Evolutionary conservation across 2,888 invertebrate genomes (phyloP).

Genomic region (Diogma glabrata): DNA sequence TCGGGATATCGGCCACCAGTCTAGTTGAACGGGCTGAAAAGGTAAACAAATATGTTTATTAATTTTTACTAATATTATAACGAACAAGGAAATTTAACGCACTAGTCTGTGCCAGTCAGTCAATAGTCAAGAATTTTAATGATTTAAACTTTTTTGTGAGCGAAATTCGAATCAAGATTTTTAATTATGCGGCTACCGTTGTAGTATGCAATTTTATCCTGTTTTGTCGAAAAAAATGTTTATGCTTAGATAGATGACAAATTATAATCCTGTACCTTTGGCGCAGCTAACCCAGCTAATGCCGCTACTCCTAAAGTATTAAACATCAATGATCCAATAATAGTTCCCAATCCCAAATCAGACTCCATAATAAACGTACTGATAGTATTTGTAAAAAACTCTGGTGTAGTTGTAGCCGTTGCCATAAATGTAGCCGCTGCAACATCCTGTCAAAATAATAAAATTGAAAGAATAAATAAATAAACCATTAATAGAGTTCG

Average conservation of each 20-base stretch:
- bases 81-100: too few species aligned
- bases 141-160: too few species aligned
- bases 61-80: not conserved
- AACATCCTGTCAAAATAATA: slow-evolving; percentile 45
- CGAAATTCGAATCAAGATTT: too few species aligned
- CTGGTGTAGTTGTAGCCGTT: slow-evolving; percentile 75
- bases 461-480: not conserved
- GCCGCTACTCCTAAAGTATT: slow-evolving; percentile 67
- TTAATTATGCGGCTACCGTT: too few species aligned
- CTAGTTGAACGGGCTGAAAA: slow-evolving; percentile 34
- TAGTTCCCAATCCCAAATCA: slow-evolving; percentile 63
- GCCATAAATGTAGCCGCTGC: slow-evolving; percentile 90
- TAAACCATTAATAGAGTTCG: not conserved
- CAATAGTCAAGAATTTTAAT: too few species aligned
- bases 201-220: too few species aligned
- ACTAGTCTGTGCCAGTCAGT: too few species aligned
- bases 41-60: not conserved
- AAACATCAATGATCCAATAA: slow-evolving; percentile 61
- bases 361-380: slow-evolving; percentile 69
- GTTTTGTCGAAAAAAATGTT: too few species aligned
- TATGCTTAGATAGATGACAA: not conserved
- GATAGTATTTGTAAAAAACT: slow-evolving; percentile 74
- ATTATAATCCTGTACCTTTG: slow-evolving; percentile 37
- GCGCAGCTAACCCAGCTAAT: slow-evolving; percentile 53
- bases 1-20: slow-evolving; percentile 68